Evolutionary conservation across 2,888 invertebrate genomes (phyloP), one percentile per base, ranked within the genome.

Genomic region (Prenolepis imparis): DNA sequence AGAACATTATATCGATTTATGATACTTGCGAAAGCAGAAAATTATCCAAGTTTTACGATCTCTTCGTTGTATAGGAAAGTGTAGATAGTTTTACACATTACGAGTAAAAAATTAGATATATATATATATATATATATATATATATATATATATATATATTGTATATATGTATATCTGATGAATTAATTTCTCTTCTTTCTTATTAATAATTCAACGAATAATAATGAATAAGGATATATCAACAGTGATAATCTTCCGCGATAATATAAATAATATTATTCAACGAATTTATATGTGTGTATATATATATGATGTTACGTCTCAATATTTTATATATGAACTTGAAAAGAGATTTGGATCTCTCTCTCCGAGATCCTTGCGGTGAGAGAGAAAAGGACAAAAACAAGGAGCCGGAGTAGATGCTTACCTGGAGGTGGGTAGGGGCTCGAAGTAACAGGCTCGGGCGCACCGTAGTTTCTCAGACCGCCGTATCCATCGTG

Each of bases 381-480:
- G 32, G 41, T 24, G 11, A 21, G n/a, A 28, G 28, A 28, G 39
- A 32, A 36, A n/a, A 44, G 64, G 11, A 68, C 39, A 11, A 55
- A 32, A 64, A 44, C 2, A 5, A 12, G 3, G 18, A 9, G 2
- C 41, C 55, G 84, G 92, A 92, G 89, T 92, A 89, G 93, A 94
- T 95, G 96, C 93, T 96, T 96, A 96, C 97, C 97, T 96, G 97
- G 97, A 93, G 97, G 97, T 93, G 97, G 97, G 93, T 97, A 97
- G 61, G 97, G 97, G 84, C 97, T 97, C 91, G 97, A 96, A 91
- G 97, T 96, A 88, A 97, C 97, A 66, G 96, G 96, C 94, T 97
- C 97, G 3, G 97, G 96, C 77, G 96, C 96, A 52, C 95, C 96
- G 94, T 97, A 97, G 95, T 97, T 97, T 92, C 97, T 96, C 82